phyloP scores from a whole-genome alignment of 2,888 invertebrate species.

The Agrotis exclamationis region DNA sequence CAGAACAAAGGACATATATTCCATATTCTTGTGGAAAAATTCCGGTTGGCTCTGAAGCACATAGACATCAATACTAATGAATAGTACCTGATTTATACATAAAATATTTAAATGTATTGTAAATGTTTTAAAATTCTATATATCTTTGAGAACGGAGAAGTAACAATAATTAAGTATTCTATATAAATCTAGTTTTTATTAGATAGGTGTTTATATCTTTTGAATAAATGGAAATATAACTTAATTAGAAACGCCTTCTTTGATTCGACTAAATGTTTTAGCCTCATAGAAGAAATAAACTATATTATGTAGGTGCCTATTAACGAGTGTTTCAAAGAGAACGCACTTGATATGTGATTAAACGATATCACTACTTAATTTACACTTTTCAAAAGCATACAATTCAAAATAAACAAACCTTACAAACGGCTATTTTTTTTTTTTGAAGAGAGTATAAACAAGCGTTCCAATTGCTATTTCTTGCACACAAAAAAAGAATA shows the following conservation, averaged over 20 bases:
- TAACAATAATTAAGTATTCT: constrained; percentile 55
- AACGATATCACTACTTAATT: background rate
- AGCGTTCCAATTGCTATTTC: too few relatives aligned
- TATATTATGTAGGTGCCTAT: background rate
- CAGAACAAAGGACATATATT: constrained; percentile 67
- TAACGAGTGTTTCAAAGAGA: background rate
- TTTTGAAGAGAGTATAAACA: too few relatives aligned
- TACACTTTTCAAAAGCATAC: background rate
- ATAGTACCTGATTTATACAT: constrained; percentile 60
- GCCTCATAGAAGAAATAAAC: constrained; percentile 14
- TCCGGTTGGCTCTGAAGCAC: constrained; percentile 42
- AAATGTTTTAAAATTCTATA: constrained; percentile 51
- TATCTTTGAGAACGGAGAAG: constrained; percentile 40
- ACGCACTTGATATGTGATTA: background rate
- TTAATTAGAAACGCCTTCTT: constrained; percentile 41
- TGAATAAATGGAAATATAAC: constrained; percentile 56
- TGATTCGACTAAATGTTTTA: constrained; percentile 15
- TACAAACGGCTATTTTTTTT: too few relatives aligned
- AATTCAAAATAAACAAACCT: too few relatives aligned
- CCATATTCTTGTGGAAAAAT: constrained; percentile 43
- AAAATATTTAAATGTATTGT: constrained; percentile 60
- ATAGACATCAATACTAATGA: constrained; percentile 52
- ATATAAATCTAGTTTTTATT: constrained; percentile 55
- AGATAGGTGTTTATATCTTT: constrained; percentile 42
- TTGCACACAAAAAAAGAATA: background rate